Evolutionary conservation across 2,797 vertebrate genomes (phyloP).

Genomic region (Hydrolagus colliei): DNA sequence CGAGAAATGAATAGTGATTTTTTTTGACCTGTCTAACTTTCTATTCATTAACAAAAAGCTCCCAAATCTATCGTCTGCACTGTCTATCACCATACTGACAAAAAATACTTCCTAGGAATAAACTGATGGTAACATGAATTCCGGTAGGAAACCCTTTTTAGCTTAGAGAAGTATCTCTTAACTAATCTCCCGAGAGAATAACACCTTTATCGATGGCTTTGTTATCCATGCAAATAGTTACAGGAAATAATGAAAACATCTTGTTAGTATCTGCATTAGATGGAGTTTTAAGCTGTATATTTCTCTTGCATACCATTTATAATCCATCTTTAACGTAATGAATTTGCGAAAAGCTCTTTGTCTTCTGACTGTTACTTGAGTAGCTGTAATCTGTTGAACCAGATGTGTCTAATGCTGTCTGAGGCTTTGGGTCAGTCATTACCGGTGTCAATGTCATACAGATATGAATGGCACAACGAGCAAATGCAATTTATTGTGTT

Average conservation of each 20-base stretch:
- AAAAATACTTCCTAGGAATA: no score
- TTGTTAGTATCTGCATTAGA: not conserved
- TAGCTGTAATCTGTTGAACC: no score
- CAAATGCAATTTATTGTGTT: no score
- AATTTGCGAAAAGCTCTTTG: not conserved
- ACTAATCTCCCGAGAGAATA: not conserved
- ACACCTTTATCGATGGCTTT: not conserved
- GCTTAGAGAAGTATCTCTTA: not conserved
- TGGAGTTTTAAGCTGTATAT: not conserved
- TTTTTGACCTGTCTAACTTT: not conserved
- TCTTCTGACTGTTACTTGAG: not conserved
- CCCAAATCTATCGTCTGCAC: not conserved
- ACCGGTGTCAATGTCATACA: no score
- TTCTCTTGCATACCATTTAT: not conserved
- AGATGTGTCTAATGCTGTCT: no score
- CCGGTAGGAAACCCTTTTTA: not conserved
- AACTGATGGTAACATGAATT: not conserved
- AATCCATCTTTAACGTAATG: not conserved
- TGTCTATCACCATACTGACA: not conserved
- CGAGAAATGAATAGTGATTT: not conserved
- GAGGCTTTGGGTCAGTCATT: no score
- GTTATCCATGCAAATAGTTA: not conserved
- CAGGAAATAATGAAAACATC: not conserved
- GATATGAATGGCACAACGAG: no score
- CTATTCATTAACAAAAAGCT: slow-evolving; percentile 1